Conservation (phyloP, 2,113 vertebrate genomes). For the Malurus cyaneus region DNA sequence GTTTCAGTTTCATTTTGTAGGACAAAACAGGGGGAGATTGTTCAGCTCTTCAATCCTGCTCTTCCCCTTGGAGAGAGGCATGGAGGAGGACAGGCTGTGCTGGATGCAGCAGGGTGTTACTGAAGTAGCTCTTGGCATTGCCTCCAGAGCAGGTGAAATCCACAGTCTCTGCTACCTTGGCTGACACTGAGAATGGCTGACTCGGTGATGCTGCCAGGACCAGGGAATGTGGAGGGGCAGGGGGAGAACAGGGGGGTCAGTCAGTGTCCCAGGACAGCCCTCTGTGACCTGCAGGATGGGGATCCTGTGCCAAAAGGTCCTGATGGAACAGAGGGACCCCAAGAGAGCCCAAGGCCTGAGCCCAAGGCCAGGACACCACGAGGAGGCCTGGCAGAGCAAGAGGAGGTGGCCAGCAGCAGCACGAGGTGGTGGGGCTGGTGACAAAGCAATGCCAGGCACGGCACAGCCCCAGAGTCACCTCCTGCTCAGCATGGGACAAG, state of each 20-base stretch:
- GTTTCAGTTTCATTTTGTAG: background rate
- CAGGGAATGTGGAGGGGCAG: background rate
- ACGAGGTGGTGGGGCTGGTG: background rate
- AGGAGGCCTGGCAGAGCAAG: background rate
- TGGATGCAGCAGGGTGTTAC: background rate
- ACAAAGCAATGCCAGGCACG: background rate
- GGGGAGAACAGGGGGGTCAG: background rate
- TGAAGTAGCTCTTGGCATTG: background rate
- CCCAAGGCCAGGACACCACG: background rate
- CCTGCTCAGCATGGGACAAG: background rate
- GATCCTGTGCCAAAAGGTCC: background rate
- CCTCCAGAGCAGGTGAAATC: background rate
- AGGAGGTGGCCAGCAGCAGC: background rate
- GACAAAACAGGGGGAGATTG: background rate
- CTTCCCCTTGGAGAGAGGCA: background rate
- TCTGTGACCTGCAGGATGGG: background rate
- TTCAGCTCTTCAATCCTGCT: background rate
- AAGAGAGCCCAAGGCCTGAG: background rate
- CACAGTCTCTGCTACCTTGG: accelerated
- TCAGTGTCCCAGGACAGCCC: background rate
- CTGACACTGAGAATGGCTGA: accelerated
- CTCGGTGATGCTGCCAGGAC: background rate
- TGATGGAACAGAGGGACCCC: background rate
- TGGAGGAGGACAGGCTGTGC: background rate
- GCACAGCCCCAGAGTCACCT: background rate